phyloP scores from a whole-genome alignment of 1,140 invertebrate species.

The Brachionus paranguensis region DNA sequence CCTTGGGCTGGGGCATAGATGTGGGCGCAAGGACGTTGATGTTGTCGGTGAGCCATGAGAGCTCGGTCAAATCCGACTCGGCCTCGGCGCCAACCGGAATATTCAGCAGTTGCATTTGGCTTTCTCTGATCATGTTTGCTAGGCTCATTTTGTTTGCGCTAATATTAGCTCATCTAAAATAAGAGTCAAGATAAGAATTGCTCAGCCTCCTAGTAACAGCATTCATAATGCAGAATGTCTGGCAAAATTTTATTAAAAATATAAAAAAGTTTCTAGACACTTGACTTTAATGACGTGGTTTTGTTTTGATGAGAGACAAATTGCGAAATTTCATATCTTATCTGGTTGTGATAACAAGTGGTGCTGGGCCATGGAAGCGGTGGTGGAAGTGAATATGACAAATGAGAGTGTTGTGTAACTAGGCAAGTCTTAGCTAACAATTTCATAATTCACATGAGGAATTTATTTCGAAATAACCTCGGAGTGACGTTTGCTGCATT shows the following conservation, averaged over 20 bases:
- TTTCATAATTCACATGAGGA: background rate
- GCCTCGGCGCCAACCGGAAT: background rate
- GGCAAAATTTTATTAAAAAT: background rate
- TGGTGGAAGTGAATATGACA: background rate
- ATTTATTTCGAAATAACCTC: background rate
- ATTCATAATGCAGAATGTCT: background rate
- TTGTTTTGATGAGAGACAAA: background rate
- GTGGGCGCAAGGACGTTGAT: background rate
- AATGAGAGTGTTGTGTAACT: background rate
- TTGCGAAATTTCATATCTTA: background rate
- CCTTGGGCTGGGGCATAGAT: background rate
- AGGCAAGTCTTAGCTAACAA: background rate
- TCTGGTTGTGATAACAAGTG: background rate
- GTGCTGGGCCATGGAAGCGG: background rate
- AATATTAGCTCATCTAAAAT: constrained; percentile 31
- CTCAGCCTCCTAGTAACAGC: background rate
- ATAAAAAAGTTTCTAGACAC: background rate
- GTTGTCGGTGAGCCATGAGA: constrained; percentile 27
- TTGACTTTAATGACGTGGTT: background rate
- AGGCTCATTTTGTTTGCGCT: background rate
- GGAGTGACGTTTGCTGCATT: background rate
- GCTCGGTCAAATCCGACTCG: constrained; percentile 32
- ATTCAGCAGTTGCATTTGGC: background rate
- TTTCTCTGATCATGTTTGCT: background rate
- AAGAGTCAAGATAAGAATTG: background rate